phyloP scores from a whole-genome alignment of 2,888 invertebrate genomes.

The Actias luna region DNA sequence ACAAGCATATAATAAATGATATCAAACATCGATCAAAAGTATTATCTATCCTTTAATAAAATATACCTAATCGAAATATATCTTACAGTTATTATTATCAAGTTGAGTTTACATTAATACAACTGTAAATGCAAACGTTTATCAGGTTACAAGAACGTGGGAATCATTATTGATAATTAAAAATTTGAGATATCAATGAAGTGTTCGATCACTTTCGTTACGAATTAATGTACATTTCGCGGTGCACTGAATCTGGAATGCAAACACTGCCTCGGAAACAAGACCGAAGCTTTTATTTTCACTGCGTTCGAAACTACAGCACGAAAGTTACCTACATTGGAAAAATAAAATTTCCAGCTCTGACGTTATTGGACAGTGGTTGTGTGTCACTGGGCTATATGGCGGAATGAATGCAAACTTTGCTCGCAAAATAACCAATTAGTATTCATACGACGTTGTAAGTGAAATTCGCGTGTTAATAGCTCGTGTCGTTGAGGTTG shows the following conservation, averaged over 20 bases:
- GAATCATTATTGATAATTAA: conserved; percentile 4
- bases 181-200: conserved; percentile 26
- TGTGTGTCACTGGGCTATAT: conserved; percentile 66
- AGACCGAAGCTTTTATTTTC: conserved; percentile 70
- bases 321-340: conserved; percentile 75
- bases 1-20: neutral
- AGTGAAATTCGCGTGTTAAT: conserved; percentile 57
- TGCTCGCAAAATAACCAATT: conserved; percentile 49
- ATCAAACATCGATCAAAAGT: neutral
- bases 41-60: neutral
- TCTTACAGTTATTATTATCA: neutral
- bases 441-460: conserved; percentile 53
- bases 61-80: neutral
- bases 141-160: conserved; percentile 4
- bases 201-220: conserved; percentile 23
- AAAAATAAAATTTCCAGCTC: conserved; percentile 67
- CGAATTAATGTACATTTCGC: conserved; percentile 18
- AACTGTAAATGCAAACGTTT: conserved; percentile 7
- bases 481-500: conserved; percentile 53
- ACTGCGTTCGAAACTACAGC: conserved; percentile 61
- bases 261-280: conserved; percentile 56
- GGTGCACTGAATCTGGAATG: conserved; percentile 24
- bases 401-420: conserved; percentile 70
- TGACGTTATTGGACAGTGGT: conserved; percentile 59
- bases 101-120: neutral